These are phyloP conservation scores for Papilio demoleus DNA, from an alignment of 2,888 invertebrate species.

Conservation along the genomic window DNA sequence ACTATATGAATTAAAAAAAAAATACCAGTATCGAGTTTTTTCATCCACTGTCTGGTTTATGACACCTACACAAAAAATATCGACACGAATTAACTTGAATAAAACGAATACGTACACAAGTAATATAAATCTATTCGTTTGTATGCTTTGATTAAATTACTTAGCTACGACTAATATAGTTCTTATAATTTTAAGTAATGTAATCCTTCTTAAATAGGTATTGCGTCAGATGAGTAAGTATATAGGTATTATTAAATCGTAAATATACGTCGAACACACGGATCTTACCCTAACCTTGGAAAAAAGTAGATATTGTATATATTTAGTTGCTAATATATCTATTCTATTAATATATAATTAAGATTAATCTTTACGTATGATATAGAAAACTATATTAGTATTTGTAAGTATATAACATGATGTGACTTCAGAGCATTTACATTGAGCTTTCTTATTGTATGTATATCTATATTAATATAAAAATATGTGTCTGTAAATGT, in stretches of 20 bases:
- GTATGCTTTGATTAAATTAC: not conserved
- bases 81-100: too few species aligned
- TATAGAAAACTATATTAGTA: not conserved
- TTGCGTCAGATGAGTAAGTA: too few species aligned
- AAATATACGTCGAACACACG: conserved; percentile 7
- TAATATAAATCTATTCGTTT: not conserved
- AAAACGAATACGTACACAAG: not conserved
- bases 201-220: too few species aligned
- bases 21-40: too few species aligned
- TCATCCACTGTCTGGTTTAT: too few species aligned
- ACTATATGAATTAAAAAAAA: too few species aligned
- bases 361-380: not conserved
- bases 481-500: too few species aligned
- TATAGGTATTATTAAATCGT: conserved; percentile 6
- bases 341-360: not conserved
- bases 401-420: not conserved
- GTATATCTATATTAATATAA: too few species aligned
- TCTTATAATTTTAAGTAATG: too few species aligned
- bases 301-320: conserved; percentile 21
- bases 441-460: too few species aligned
- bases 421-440: too few species aligned
- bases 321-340: not conserved
- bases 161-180: not conserved
- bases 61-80: too few species aligned
- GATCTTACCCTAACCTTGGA: conserved; percentile 14